Conservation (phyloP, 1,140 invertebrate genomes). For the Cryptotermes secundus region DNA sequence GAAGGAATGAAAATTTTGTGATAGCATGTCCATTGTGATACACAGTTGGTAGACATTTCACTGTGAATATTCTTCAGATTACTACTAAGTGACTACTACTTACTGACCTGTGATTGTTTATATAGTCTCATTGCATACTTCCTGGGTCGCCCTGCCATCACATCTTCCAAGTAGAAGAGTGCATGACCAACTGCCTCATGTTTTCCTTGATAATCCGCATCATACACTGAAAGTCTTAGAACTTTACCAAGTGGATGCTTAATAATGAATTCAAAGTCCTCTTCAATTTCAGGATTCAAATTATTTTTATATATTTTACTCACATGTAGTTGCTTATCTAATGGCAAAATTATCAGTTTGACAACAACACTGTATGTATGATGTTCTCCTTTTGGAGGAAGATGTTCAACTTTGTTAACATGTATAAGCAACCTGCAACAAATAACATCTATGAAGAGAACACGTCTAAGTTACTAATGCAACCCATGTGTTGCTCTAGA, state of each 20-base stretch:
- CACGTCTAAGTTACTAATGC: too few relatives aligned
- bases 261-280: conserved; percentile 39
- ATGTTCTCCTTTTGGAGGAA: conserved; percentile 40
- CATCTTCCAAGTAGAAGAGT: conserved; percentile 40
- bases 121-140: conserved; percentile 39
- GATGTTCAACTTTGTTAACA: conserved; percentile 37
- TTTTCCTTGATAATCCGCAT: conserved; percentile 38
- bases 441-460: background rate
- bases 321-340: conserved; percentile 35
- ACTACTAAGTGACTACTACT: background rate
- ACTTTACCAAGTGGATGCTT: conserved; percentile 38
- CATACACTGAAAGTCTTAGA: conserved; percentile 40
- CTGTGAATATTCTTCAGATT: background rate
- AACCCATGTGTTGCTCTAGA: too few relatives aligned
- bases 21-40: background rate
- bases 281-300: conserved; percentile 37
- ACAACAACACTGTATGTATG: conserved; percentile 37
- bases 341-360: conserved; percentile 38
- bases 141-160: conserved; percentile 32
- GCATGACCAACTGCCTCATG: conserved; percentile 41
- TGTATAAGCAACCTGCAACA: conserved; percentile 37
- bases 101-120: conserved; percentile 40
- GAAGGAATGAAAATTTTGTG: background rate
- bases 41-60: background rate
- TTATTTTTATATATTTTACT: conserved; percentile 36